Conservation (phyloP, 2,113 vertebrate genomes). For the Morone saxatilis region DNA sequence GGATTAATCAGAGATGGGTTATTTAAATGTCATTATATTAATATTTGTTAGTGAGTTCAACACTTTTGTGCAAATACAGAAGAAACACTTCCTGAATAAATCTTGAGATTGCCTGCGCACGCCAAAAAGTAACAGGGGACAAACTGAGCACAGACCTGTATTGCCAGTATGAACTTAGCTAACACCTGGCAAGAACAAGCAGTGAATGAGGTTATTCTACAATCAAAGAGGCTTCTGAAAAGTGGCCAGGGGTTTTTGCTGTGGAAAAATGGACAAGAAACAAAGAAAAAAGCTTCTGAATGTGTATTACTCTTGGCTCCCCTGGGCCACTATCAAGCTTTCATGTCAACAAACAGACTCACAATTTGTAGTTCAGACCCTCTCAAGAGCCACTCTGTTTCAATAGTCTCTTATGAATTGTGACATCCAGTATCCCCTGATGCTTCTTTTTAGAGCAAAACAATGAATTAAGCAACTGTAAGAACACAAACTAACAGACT, state of each 20-base stretch:
- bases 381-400: background rate
- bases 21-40: background rate
- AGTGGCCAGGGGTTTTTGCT: slow-evolving; percentile 14
- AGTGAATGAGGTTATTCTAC: slow-evolving; percentile 22
- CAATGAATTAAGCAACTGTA: background rate
- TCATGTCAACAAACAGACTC: slow-evolving; percentile 34
- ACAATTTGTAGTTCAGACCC: background rate
- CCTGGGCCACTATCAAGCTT: slow-evolving; percentile 6
- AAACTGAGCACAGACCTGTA: background rate
- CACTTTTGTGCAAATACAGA: background rate
- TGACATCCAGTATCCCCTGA: background rate
- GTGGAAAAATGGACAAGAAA: slow-evolving; percentile 27
- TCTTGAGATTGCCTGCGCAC: background rate
- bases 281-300: background rate
- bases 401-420: background rate
- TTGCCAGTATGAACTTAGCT: slow-evolving; percentile 1
- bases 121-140: background rate
- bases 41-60: background rate
- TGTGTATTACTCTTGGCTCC: background rate
- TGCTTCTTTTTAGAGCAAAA: background rate
- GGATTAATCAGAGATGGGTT: background rate
- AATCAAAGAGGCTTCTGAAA: slow-evolving; percentile 23
- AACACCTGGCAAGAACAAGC: slow-evolving; percentile 13
- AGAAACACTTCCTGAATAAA: slow-evolving; percentile 5
- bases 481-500: background rate